These are phyloP conservation scores for Forbesichthys papilliferus DNA, from an alignment of 2,113 vertebrate species.

Conservation along the genomic window DNA sequence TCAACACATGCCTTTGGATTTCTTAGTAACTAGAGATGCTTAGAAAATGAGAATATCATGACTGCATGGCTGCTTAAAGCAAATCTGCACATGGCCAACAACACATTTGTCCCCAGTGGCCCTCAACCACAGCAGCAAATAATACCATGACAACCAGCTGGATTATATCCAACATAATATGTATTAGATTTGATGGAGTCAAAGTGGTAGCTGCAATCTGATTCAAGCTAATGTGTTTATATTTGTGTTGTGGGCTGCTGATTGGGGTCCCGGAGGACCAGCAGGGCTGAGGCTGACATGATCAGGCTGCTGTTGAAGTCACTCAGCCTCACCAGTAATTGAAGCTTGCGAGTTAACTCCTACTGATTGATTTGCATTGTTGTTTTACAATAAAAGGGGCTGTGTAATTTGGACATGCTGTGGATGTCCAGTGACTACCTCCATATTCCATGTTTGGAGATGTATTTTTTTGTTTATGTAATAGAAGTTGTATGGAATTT, in stretches of 20 bases:
- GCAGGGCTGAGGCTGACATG: slow-evolving; percentile 43
- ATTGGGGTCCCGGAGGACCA: slow-evolving; percentile 69
- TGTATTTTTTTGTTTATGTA: too few relatives aligned
- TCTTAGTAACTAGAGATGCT: too few relatives aligned
- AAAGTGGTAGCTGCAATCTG: slow-evolving; percentile 70
- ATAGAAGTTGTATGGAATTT: too few relatives aligned
- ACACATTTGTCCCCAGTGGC: slow-evolving; percentile 37
- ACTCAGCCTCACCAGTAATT: slow-evolving; percentile 57
- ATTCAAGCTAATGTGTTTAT: slow-evolving; percentile 79
- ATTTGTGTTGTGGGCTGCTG: slow-evolving; percentile 72
- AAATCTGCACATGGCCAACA: slow-evolving; percentile 37
- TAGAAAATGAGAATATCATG: too few relatives aligned
- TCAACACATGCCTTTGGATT: too few relatives aligned
- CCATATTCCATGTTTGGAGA: not conserved
- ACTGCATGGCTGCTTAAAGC: slow-evolving; percentile 2
- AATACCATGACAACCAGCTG: slow-evolving; percentile 74
- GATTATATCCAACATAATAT: slow-evolving; percentile 63
- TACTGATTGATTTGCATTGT: slow-evolving; percentile 42
- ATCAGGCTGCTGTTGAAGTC: slow-evolving; percentile 56
- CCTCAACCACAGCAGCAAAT: slow-evolving; percentile 25
- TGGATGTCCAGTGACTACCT: too few relatives aligned
- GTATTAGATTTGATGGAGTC: slow-evolving; percentile 68
- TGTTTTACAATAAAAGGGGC: slow-evolving; percentile 33
- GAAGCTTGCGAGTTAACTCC: slow-evolving; percentile 35
- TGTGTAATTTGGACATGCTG: slow-evolving; percentile 24